Evolutionary conservation across 2,888 invertebrate species (phyloP), one percentile per base, ranked within the genome.

Genomic region (Bombylius discolor): DNA sequence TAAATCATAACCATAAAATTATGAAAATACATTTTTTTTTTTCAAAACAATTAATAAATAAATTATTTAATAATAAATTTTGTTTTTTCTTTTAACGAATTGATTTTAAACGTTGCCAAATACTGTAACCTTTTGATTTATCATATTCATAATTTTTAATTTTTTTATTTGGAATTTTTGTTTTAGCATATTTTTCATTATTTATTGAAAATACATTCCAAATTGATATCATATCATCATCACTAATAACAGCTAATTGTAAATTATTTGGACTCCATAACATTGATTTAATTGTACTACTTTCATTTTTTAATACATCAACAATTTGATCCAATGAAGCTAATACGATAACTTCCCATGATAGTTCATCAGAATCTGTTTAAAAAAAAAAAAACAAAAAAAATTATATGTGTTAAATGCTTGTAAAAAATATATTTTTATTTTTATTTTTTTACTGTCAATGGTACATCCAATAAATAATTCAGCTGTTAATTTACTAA

Each of bases 401-500:
- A 36, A 36, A 36, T 36, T 5, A 7, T 36, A 36, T 36, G 34
- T n/a, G n/a, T n/a, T n/a, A 4, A 36, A 36, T 36, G 8, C 8
- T 36, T 36, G 5, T 36, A 7, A 36, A 7, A 7, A 7, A 36
- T 36, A 7, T 36, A 4, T 36, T 36, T 36, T 36, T 36, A 3
- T 36, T 36, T 36, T 36, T 23, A 2, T 23, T 23, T 23, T 23
- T 23, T 23, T 23, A 23, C 23, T 67, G 58, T 56, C 56, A 44
- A 61, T 62, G 9, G 62, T 65, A 57, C 63, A 65, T 61, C 70
- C 72, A 56, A 75, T 73, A 54, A 76, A 65, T 51, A 76, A 61
- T 61, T 76, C 76, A 1, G 68, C 76, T 4, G 76, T 75, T 11
- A 72, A 55, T 55, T 70, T 73, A 61, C 70, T 76, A 55, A 74